phyloP scores from a whole-genome alignment of 2,888 invertebrate species.

The Epistrophe eligans region DNA sequence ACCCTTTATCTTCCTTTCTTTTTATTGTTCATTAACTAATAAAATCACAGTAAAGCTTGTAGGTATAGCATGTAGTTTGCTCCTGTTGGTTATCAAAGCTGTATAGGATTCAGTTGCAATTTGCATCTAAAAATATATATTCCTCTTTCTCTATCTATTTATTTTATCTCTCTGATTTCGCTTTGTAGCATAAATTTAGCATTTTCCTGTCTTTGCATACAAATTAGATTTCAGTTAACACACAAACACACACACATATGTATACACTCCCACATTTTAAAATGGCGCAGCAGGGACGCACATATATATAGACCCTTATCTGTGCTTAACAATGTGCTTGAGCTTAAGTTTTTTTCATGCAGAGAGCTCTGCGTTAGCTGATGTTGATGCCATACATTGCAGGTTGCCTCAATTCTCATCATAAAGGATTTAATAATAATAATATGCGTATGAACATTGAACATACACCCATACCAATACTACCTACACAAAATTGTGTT shows the following conservation, averaged over 20 bases:
- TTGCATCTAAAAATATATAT: slow-evolving; percentile 62
- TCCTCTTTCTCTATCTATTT: neutral
- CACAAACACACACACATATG: slow-evolving; percentile 8
- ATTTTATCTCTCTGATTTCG: slow-evolving; percentile 20
- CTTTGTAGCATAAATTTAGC: slow-evolving; percentile 57
- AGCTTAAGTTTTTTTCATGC: slow-evolving; percentile 54
- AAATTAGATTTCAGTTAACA: slow-evolving; percentile 62
- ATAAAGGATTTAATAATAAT: slow-evolving; percentile 69
- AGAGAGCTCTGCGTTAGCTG: slow-evolving; percentile 2
- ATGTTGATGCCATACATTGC: slow-evolving; percentile 48
- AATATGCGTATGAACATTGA: slow-evolving; percentile 37
- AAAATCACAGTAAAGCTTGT: slow-evolving; percentile 48
- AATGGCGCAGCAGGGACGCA: slow-evolving; percentile 15
- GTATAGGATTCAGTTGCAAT: slow-evolving; percentile 39
- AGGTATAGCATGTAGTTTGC: slow-evolving; percentile 7
- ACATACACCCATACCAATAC: neutral
- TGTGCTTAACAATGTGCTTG: slow-evolving; percentile 52
- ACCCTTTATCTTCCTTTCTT: neutral
- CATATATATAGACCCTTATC: slow-evolving; percentile 25
- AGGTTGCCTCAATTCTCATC: slow-evolving; percentile 63
- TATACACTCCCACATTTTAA: neutral
- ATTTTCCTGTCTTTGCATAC: slow-evolving; percentile 71
- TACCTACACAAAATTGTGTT: neutral
- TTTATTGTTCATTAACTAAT: slow-evolving; percentile 51
- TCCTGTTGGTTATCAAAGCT: slow-evolving; percentile 7